Percentiles rank a stretch among this genome's conserved stretches.
Conservation (phyloP, 1,140 invertebrate species). For the Drosophila hydei region DNA sequence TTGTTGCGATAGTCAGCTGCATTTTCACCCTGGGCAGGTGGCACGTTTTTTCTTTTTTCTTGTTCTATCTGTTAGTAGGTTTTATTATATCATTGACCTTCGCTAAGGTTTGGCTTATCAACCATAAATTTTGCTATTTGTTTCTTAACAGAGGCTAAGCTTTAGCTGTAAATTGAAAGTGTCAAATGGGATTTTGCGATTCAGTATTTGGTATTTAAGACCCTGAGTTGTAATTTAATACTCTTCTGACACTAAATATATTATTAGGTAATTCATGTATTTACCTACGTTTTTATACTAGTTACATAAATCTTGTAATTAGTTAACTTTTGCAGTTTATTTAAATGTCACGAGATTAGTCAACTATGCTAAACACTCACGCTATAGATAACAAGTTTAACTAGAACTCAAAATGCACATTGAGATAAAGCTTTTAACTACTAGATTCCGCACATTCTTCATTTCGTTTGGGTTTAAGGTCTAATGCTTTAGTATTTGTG, state of each 20-base stretch:
- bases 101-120: constrained; percentile 40
- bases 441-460: constrained; percentile 4
- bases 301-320: too few relatives aligned
- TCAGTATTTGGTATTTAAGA: constrained; percentile 10
- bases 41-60: constrained; percentile 45
- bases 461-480: neutral
- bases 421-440: too few relatives aligned
- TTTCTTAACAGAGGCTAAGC: too few relatives aligned
- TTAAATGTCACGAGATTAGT: too few relatives aligned
- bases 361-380: neutral
- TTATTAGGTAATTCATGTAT: too few relatives aligned
- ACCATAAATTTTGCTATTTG: neutral
- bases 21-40: constrained; percentile 27
- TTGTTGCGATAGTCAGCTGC: constrained; percentile 59
- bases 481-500: neutral
- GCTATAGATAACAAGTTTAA: too few relatives aligned
- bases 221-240: constrained; percentile 7
- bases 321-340: too few relatives aligned
- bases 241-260: too few relatives aligned
- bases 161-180: constrained; percentile 9
- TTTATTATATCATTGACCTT: constrained; percentile 42
- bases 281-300: too few relatives aligned
- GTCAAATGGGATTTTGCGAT: too few relatives aligned
- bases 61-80: constrained; percentile 27
- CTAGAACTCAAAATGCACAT: too few relatives aligned